These are phyloP conservation scores for Mormyrus proboscirostris DNA, from an alignment of 2,797 vertebrate species.

Conservation along the genomic window DNA sequence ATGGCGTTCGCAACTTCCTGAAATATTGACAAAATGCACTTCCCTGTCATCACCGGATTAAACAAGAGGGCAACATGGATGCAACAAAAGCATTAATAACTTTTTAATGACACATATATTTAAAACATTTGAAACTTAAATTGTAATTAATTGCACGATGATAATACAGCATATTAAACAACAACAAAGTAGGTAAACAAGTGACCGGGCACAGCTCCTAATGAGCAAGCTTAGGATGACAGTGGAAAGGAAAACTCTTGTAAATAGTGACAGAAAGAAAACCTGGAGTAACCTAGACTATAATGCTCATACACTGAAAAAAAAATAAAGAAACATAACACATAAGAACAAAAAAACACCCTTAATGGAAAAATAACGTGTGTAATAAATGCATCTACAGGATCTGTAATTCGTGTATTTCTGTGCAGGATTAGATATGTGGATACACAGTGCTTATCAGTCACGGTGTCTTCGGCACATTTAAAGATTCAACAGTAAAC, in stretches of 20 bases:
- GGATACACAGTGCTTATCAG: neutral
- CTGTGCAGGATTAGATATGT: neutral
- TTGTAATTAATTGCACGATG: neutral
- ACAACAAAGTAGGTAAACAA: neutral
- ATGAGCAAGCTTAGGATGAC: neutral
- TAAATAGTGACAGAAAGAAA: neutral
- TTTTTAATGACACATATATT: neutral
- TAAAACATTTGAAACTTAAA: neutral
- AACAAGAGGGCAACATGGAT: neutral
- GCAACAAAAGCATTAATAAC: neutral
- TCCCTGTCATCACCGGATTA: neutral
- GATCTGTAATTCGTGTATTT: neutral
- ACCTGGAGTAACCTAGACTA: neutral
- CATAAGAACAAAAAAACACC: neutral
- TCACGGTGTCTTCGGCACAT: neutral
- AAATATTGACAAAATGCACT: neutral
- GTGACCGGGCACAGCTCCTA: neutral
- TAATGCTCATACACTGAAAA: neutral
- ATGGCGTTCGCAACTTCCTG: neutral
- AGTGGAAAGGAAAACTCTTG: neutral
- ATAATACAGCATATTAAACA: neutral
- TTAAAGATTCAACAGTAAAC: neutral
- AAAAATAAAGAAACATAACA: neutral
- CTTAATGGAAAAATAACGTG: neutral
- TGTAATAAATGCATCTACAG: neutral